Conservation (phyloP, 2,113 vertebrate genomes). For the Cacatua alba region DNA sequence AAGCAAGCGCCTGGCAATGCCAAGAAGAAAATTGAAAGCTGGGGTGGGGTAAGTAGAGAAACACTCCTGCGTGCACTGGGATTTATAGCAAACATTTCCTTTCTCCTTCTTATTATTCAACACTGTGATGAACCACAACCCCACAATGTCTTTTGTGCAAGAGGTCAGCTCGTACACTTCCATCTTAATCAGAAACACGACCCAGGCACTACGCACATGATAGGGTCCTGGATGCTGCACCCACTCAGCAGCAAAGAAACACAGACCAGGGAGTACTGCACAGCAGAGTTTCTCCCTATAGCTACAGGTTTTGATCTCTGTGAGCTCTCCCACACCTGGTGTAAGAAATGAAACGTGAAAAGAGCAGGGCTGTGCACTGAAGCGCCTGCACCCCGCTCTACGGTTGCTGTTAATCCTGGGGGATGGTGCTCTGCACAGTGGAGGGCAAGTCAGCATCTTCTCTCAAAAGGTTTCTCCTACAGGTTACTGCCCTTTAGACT, state of each 20-base stretch:
- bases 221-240: background rate
- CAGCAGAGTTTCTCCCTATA: background rate
- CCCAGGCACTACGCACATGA: background rate
- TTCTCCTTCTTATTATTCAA: conserved; percentile 63
- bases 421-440: background rate
- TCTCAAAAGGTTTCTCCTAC: conserved; percentile 27
- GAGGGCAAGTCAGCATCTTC: conserved; percentile 25
- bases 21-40: conserved; percentile 63
- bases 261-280: accelerated
- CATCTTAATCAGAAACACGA: background rate
- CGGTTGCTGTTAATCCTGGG: background rate
- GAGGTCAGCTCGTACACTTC: background rate
- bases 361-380: background rate
- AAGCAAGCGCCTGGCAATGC: conserved; percentile 18
- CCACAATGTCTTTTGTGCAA: background rate
- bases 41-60: conserved; percentile 26
- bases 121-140: conserved; percentile 24
- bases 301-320: background rate
- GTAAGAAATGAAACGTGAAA: background rate
- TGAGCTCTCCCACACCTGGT: background rate
- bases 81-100: conserved; percentile 56
- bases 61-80: background rate
- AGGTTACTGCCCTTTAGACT: conserved; percentile 59
- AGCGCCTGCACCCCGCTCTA: background rate
- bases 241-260: background rate